Conservation (phyloP, 2,888 invertebrate genomes). For the Sinotaia quadrata region DNA sequence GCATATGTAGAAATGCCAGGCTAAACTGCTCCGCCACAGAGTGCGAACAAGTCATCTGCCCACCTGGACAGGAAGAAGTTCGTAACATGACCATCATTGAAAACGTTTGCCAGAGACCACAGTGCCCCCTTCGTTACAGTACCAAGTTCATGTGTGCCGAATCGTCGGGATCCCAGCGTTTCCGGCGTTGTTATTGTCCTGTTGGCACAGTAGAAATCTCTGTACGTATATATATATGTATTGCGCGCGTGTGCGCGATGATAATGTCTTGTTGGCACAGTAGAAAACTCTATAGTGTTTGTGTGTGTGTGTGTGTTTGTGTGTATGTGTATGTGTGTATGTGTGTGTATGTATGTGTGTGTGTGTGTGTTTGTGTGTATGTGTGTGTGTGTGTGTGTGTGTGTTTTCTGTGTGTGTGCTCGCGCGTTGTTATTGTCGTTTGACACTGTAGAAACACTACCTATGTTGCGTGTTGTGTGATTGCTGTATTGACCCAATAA, state of each 20-base stretch:
- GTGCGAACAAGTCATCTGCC: constrained; percentile 20
- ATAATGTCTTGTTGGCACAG: neutral
- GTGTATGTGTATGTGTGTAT: neutral
- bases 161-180: neutral
- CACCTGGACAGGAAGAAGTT: constrained; percentile 7
- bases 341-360: neutral
- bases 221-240: constrained; percentile 4
- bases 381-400: constrained; percentile 1
- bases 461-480: too few species aligned
- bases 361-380: neutral
- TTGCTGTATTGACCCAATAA: too few species aligned
- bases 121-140: constrained; percentile 14
- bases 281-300: neutral
- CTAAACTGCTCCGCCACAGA: constrained; percentile 2
- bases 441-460: too few species aligned
- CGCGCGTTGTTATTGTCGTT: too few species aligned
- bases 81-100: neutral
- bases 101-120: constrained; percentile 1
- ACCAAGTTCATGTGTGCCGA: neutral
- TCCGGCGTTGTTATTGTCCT: constrained; percentile 11
- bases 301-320: neutral
- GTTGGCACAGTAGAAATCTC: constrained; percentile 2
- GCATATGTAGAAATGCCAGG: neutral
- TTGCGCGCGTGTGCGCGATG: neutral
- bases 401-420: too few species aligned